Percentiles rank a stretch among this genome's conserved stretches.
Evolutionary conservation across 1,140 invertebrate species (phyloP).

Genomic region (Forficula auricularia): DNA sequence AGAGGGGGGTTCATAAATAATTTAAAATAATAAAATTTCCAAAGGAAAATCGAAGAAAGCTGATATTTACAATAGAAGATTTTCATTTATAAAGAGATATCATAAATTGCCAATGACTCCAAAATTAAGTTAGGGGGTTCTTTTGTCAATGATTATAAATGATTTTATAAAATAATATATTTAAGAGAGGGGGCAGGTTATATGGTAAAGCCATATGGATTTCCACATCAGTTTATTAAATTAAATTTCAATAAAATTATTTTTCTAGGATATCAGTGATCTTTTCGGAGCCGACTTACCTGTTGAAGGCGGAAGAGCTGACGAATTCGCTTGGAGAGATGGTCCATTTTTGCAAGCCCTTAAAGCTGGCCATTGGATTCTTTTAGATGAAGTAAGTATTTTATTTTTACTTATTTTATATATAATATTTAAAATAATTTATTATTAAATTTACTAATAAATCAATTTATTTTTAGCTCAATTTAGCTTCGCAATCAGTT

Average conservation of each 20-base stretch:
- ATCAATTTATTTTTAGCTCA: slow-evolving; percentile 45
- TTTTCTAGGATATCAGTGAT: slow-evolving; percentile 75
- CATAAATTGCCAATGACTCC: too few relatives aligned
- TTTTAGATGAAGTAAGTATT: slow-evolving; percentile 74
- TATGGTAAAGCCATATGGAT: too few relatives aligned
- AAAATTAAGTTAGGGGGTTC: too few relatives aligned
- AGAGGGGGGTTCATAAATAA: too few relatives aligned
- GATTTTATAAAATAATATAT: background rate
- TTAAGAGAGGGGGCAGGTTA: too few relatives aligned
- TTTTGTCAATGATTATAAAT: background rate
- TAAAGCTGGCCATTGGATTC: slow-evolving; percentile 84
- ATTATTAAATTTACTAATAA: background rate
- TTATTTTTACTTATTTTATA: background rate
- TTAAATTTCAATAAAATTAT: slow-evolving; percentile 4
- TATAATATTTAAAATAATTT: background rate
- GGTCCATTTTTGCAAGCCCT: slow-evolving; percentile 87
- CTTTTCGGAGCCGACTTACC: slow-evolving; percentile 96
- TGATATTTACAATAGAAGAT: too few relatives aligned
- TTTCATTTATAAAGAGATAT: too few relatives aligned
- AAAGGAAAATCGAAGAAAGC: too few relatives aligned
- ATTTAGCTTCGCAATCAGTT: slow-evolving; percentile 94
- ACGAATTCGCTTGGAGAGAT: slow-evolving; percentile 88
- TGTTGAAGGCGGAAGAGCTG: slow-evolving; percentile 64
- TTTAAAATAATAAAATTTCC: too few relatives aligned
- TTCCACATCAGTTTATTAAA: too few relatives aligned